Percentiles rank a stretch among this genome's conserved stretches.
These are phyloP conservation scores for Rhodinocichla rosea DNA, from an alignment of 2,113 vertebrate species.

Conservation along the genomic window DNA sequence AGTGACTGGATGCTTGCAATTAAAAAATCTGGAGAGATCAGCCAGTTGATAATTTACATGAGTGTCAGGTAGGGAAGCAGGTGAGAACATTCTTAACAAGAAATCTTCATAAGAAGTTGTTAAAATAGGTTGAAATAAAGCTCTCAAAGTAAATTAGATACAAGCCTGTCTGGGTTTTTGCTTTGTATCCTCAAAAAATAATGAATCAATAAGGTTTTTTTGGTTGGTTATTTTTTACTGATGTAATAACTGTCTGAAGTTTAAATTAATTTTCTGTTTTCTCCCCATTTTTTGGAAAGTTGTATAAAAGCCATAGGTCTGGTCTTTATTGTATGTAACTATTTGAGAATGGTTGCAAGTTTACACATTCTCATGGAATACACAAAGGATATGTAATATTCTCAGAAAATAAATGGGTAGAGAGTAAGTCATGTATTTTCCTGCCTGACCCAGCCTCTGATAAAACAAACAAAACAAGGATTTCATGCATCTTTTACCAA, in stretches of 20 bases:
- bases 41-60: not conserved
- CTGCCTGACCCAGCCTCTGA: not conserved
- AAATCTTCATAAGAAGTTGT: slow-evolving; percentile 33
- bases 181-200: not conserved
- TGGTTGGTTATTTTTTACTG: not conserved
- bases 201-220: not conserved
- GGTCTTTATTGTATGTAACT: not conserved
- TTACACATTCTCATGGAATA: not conserved
- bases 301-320: not conserved
- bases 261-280: not conserved
- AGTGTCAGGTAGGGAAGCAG: slow-evolving; percentile 27
- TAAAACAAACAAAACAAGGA: not conserved
- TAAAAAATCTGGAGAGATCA: not conserved
- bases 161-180: not conserved
- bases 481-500: not conserved
- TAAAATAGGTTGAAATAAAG: slow-evolving; percentile 71
- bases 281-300: not conserved
- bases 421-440: not conserved
- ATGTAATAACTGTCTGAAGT: not conserved
- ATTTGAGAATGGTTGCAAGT: not conserved
- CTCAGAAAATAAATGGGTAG: not conserved
- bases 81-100: slow-evolving; percentile 17
- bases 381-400: not conserved
- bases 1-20: not conserved
- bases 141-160: slow-evolving; percentile 5